Conservation (phyloP, 2,888 invertebrate genomes). For the Encarsia formosa region DNA sequence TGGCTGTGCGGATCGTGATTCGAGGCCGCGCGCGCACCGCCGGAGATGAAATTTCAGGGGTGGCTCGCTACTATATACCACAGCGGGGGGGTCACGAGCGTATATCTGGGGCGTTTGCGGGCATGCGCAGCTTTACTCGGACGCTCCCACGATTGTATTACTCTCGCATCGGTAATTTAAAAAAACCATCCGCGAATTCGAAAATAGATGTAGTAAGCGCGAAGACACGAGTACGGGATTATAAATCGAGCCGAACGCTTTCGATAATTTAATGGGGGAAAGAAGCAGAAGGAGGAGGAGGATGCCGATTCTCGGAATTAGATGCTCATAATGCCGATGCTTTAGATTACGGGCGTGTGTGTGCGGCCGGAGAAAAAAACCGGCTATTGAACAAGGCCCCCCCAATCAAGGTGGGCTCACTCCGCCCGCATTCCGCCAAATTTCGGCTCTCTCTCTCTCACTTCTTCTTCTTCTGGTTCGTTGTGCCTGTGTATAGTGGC, state of each 20-base stretch:
- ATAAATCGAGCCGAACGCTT: too few relatives aligned
- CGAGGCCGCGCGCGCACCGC: slow-evolving; percentile 12
- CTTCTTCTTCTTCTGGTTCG: slow-evolving; percentile 43
- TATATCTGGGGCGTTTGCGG: slow-evolving; percentile 26
- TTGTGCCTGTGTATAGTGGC: slow-evolving; percentile 30
- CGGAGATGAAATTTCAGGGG: slow-evolving; percentile 27
- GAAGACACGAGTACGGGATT: too few relatives aligned
- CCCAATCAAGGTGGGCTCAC: slow-evolving; percentile 45
- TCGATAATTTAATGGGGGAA: too few relatives aligned
- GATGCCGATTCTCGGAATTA: too few relatives aligned
- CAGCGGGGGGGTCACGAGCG: slow-evolving; percentile 15
- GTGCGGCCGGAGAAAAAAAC: too few relatives aligned
- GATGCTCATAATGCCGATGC: too few relatives aligned
- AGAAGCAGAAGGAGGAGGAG: too few relatives aligned
- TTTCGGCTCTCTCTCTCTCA: too few relatives aligned
- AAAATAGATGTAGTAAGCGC: not conserved
- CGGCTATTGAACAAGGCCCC: slow-evolving; percentile 39
- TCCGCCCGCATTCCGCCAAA: slow-evolving; percentile 48
- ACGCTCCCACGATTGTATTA: slow-evolving; percentile 19
- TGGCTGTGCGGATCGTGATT: slow-evolving; percentile 32
- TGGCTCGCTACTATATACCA: slow-evolving; percentile 17
- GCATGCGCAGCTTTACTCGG: slow-evolving; percentile 24
- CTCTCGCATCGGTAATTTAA: not conserved
- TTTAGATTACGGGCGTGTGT: too few relatives aligned
- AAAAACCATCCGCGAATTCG: not conserved